phyloP scores from a whole-genome alignment of 2,888 invertebrate species.

The Ornithoptera alexandrae region DNA sequence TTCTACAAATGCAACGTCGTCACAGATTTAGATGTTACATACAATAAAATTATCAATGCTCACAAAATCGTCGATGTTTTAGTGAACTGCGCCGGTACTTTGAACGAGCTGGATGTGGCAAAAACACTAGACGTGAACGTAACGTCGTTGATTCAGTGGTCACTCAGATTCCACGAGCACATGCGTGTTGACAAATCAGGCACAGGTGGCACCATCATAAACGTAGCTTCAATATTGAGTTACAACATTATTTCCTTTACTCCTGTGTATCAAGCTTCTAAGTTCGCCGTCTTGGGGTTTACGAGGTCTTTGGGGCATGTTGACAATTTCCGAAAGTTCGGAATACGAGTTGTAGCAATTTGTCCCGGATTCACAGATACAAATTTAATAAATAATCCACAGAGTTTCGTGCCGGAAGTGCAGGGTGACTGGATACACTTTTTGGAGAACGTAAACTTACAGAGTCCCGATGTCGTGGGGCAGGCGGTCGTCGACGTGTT shows the following conservation, averaged over 20 bases:
- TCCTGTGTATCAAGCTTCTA: conserved; percentile 79
- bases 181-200: conserved; percentile 76
- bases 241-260: conserved; percentile 62
- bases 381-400: conserved; percentile 27
- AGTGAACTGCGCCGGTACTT: conserved; percentile 59
- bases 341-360: conserved; percentile 59
- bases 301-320: conserved; percentile 61
- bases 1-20: conserved; percentile 72
- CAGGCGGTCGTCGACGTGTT: conserved; percentile 52
- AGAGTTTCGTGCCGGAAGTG: conserved; percentile 35
- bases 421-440: conserved; percentile 38
- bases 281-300: conserved; percentile 73
- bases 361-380: conserved; percentile 69
- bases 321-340: conserved; percentile 56
- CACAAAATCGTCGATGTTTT: conserved; percentile 55
- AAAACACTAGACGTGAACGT: conserved; percentile 49
- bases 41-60: conserved; percentile 39
- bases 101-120: conserved; percentile 34
- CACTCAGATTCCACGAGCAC: conserved; percentile 72
- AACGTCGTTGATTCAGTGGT: conserved; percentile 49
- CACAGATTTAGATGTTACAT: conserved; percentile 56
- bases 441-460: conserved; percentile 44
- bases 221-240: conserved; percentile 80
- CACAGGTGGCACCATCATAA: conserved; percentile 80
- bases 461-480: conserved; percentile 50